Conservation (phyloP, 2,888 invertebrate genomes). For the Argynnis bischoffii region DNA sequence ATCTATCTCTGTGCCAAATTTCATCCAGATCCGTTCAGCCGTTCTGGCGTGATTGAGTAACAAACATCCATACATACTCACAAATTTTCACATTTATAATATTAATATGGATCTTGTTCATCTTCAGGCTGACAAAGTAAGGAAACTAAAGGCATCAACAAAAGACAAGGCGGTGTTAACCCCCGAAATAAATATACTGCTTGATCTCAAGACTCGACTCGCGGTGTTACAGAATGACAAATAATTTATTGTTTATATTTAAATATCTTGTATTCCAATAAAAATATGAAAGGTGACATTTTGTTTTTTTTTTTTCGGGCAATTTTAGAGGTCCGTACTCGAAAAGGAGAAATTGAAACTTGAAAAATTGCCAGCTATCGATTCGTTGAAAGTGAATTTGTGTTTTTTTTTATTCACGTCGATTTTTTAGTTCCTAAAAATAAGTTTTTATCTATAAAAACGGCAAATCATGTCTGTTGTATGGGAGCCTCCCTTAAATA, state of each 20-base stretch:
- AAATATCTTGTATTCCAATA: background rate
- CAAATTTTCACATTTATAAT: too few species aligned
- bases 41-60: too few species aligned
- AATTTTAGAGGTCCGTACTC: background rate
- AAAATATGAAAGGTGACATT: background rate
- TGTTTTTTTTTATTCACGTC: background rate
- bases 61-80: too few species aligned
- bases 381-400: too few species aligned
- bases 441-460: too few species aligned
- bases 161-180: slow-evolving; percentile 89
- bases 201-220: slow-evolving; percentile 88
- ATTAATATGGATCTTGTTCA: slow-evolving; percentile 29
- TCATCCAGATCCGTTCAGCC: too few species aligned
- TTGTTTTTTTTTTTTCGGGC: background rate
- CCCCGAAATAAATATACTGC: slow-evolving; percentile 87
- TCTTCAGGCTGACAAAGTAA: slow-evolving; percentile 87
- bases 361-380: too few species aligned
- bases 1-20: too few species aligned
- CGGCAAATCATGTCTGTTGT: too few species aligned
- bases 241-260: slow-evolving; percentile 13
- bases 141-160: slow-evolving; percentile 88
- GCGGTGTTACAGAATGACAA: slow-evolving; percentile 50
- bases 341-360: background rate
- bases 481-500: too few species aligned
- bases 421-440: too few species aligned